phyloP scores from a whole-genome alignment of 2,113 vertebrate genomes.

The Glaucidium brasilianum region DNA sequence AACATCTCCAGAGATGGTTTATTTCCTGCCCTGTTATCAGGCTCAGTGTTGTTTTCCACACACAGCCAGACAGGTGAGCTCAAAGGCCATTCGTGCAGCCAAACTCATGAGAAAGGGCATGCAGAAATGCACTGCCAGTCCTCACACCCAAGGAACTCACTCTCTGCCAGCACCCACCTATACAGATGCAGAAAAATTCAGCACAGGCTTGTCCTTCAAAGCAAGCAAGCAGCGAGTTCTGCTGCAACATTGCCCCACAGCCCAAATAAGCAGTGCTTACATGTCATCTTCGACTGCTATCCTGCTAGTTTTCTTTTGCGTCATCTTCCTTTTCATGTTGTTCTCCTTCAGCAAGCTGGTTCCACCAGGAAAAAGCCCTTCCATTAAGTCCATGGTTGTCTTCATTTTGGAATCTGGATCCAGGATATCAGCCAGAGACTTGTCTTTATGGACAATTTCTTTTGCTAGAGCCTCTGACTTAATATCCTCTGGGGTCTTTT shows the following conservation, averaged over 20 bases:
- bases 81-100: background rate
- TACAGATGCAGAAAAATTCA: background rate
- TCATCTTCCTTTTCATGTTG: slow-evolving; percentile 58
- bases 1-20: background rate
- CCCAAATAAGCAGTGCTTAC: slow-evolving; percentile 33
- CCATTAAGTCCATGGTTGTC: slow-evolving; percentile 90
- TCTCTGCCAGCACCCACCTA: background rate
- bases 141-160: background rate
- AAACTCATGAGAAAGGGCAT: background rate
- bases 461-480: slow-evolving; percentile 83
- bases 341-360: slow-evolving; percentile 62
- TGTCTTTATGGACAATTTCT: slow-evolving; percentile 85
- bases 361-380: slow-evolving; percentile 84
- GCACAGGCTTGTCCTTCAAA: background rate
- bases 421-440: slow-evolving; percentile 85
- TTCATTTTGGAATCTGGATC: slow-evolving; percentile 85
- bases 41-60: background rate
- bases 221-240: background rate
- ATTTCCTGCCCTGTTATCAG: background rate
- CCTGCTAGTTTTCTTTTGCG: slow-evolving; percentile 25
- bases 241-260: background rate
- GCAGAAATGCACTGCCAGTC: background rate
- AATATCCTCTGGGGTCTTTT: slow-evolving; percentile 81
- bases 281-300: background rate
- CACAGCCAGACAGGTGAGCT: background rate